Conservation (phyloP, 2,888 invertebrate genomes). For the Agapostemon virescens region DNA sequence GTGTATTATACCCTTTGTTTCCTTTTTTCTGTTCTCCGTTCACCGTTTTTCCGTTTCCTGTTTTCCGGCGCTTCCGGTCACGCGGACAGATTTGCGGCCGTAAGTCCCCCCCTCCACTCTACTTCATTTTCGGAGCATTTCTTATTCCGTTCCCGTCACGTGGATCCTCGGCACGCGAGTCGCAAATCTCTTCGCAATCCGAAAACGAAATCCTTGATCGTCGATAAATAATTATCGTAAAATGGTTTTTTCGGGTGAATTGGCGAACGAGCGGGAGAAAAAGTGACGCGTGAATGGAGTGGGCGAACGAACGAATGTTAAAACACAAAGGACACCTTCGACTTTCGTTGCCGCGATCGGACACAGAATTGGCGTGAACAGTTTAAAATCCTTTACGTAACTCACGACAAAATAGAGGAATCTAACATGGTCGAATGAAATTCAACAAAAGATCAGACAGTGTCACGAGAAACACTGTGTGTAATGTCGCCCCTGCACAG, state of each 20-base stretch:
- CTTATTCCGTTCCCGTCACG: background rate
- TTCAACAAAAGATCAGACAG: constrained; percentile 17
- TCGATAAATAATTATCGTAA: constrained; percentile 19
- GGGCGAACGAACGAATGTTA: constrained; percentile 53
- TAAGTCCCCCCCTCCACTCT: background rate
- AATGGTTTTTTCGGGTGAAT: constrained; percentile 51
- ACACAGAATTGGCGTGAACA: constrained; percentile 36
- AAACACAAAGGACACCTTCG: constrained; percentile 19
- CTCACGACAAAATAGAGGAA: background rate
- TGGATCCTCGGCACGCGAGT: constrained; percentile 35
- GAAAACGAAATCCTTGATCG: constrained; percentile 40
- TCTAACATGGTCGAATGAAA: background rate
- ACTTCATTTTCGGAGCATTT: background rate
- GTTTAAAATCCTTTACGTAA: constrained; percentile 6
- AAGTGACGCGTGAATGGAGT: constrained; percentile 51
- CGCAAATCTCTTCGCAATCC: constrained; percentile 55
- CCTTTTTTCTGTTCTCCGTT: background rate
- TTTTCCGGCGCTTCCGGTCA: constrained; percentile 40
- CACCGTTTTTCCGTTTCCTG: constrained; percentile 3
- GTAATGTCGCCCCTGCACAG: constrained; percentile 69
- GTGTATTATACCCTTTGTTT: background rate
- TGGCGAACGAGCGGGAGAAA: constrained; percentile 50
- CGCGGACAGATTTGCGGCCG: constrained; percentile 53
- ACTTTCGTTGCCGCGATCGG: constrained; percentile 52
- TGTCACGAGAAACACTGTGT: constrained; percentile 8